Conservation (phyloP, 2,113 vertebrate species). For the Cyprinus carpio region DNA sequence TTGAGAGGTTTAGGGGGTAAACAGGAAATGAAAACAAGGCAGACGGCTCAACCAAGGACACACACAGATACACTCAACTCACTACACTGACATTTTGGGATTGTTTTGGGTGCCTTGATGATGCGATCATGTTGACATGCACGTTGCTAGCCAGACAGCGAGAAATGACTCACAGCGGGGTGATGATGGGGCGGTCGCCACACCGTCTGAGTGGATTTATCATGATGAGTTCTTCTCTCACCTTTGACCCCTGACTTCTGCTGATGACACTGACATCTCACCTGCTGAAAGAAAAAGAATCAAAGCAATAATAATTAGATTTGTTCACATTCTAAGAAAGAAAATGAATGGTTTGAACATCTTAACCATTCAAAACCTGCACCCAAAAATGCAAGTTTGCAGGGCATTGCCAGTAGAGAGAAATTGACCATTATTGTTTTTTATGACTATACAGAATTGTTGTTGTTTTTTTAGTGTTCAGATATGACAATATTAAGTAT, state of each 20-base stretch:
- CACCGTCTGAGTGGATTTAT: slow-evolving; percentile 75
- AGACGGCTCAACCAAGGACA: slow-evolving; percentile 11
- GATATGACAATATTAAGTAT: neutral
- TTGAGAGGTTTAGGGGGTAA: neutral
- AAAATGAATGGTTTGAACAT: neutral
- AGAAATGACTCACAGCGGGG: slow-evolving; percentile 65
- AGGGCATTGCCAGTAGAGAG: neutral
- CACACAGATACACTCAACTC: neutral
- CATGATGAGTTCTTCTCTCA: slow-evolving; percentile 63
- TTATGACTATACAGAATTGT: neutral
- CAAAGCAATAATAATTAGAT: neutral
- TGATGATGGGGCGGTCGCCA: slow-evolving; percentile 60
- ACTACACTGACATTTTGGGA: neutral
- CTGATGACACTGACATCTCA: slow-evolving; percentile 70
- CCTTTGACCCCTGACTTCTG: slow-evolving; percentile 60
- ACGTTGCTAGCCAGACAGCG: slow-evolving; percentile 1
- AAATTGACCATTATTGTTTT: neutral
- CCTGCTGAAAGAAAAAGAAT: slow-evolving; percentile 3
- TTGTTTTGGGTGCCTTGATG: neutral
- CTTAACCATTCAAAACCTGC: neutral
- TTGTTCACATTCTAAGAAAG: neutral
- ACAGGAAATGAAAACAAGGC: neutral
- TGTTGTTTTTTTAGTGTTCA: neutral
- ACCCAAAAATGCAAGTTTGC: neutral
- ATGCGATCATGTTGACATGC: slow-evolving; percentile 24